Evolutionary conservation across 2,113 vertebrate species (phyloP).

Genomic region (Ptilonorhynchus violaceus): DNA sequence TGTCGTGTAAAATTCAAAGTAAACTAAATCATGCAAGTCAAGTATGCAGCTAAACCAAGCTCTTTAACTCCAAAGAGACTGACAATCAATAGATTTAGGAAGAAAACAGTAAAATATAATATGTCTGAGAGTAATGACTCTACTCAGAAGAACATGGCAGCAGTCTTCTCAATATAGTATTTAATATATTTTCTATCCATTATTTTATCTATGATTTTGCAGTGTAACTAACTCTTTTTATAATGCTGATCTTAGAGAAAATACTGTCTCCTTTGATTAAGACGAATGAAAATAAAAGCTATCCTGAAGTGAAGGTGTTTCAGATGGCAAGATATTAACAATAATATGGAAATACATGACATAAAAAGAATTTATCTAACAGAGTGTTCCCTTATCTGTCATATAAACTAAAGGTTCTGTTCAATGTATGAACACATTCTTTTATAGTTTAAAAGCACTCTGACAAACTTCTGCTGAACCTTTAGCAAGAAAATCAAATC

Average conservation of each 20-base stretch:
- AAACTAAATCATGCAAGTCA: not conserved
- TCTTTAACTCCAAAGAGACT: not conserved
- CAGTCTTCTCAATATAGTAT: not conserved
- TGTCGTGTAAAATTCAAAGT: not conserved
- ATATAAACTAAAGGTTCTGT: not conserved
- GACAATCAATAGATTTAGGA: not conserved
- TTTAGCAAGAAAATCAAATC: not conserved
- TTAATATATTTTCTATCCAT: not conserved
- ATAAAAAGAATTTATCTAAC: not conserved
- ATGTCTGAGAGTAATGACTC: not conserved
- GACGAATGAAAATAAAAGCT: not conserved
- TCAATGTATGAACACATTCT: not conserved
- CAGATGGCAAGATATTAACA: not conserved
- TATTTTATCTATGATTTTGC: not conserved
- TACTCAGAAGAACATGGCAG: not conserved
- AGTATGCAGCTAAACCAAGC: not conserved
- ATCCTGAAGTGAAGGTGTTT: not conserved
- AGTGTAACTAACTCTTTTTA: not conserved
- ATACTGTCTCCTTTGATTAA: not conserved
- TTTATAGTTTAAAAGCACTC: not conserved
- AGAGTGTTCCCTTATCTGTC: not conserved
- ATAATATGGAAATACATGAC: not conserved
- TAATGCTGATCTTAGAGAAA: not conserved
- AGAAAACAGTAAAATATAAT: not conserved
- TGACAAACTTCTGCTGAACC: not conserved